A percentile compares a stretch with the other conserved stretches of the same genome.
phyloP scores from a whole-genome alignment of 1,140 invertebrate species.

The Pseudomyrmex cubaensis region DNA sequence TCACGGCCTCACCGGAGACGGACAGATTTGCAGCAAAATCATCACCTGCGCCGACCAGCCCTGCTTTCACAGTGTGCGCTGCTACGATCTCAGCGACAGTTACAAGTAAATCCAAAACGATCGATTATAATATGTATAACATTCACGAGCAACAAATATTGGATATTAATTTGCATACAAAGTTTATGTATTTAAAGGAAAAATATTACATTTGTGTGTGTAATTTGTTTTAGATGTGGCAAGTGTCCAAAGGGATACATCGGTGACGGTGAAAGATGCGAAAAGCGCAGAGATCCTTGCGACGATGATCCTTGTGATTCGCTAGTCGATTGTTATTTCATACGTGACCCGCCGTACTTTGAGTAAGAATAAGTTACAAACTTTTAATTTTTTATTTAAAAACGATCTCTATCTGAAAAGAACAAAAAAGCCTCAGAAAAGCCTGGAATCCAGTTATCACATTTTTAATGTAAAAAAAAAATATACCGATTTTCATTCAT shows the following conservation, averaged over 20 bases:
- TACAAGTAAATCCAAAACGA: slow-evolving; percentile 84
- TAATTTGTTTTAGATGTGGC: slow-evolving; percentile 88
- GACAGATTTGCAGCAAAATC: slow-evolving; percentile 87
- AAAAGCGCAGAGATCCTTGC: slow-evolving; percentile 88
- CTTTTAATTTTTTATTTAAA: too few relatives aligned
- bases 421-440: background rate
- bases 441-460: background rate
- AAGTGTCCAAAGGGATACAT: slow-evolving; percentile 93
- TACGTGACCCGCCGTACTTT: slow-evolving; percentile 89
- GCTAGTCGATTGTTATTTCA: slow-evolving; percentile 89
- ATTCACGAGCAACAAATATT: too few relatives aligned
- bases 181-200: too few relatives aligned
- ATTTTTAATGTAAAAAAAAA: too few relatives aligned
- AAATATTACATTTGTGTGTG: background rate
- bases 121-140: too few relatives aligned
- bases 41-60: slow-evolving; percentile 90
- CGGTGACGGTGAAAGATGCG: slow-evolving; percentile 93
- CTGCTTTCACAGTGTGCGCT: slow-evolving; percentile 93
- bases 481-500: too few relatives aligned
- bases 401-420: too few relatives aligned
- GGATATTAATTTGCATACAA: too few relatives aligned
- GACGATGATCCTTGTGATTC: slow-evolving; percentile 90
- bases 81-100: slow-evolving; percentile 90
- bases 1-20: slow-evolving; percentile 91
- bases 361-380: slow-evolving; percentile 31